Evolutionary conservation across 2,797 vertebrate species (phyloP).

Genomic region (Lacerta bilineata): DNA sequence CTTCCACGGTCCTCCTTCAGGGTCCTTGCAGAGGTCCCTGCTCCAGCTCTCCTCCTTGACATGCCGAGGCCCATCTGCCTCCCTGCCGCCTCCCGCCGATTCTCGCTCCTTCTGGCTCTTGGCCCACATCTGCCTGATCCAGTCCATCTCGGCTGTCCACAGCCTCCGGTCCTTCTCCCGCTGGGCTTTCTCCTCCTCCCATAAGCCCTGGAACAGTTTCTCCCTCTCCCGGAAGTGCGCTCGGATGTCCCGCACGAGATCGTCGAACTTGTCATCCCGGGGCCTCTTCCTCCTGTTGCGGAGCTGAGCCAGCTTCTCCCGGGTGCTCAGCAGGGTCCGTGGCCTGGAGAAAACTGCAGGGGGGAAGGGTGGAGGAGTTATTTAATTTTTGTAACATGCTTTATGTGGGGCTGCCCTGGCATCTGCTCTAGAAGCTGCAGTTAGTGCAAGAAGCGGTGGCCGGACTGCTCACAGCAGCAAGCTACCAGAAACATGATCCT

Average conservation of each 20-base stretch:
- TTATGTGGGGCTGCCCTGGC: no score
- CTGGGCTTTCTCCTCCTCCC: conserved; percentile 39
- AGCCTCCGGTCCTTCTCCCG: conserved; percentile 32
- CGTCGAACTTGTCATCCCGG: conserved; percentile 8
- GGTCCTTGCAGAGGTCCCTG: conserved; percentile 2
- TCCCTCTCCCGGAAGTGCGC: conserved; percentile 36
- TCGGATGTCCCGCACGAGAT: conserved; percentile 28
- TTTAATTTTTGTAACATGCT: background rate
- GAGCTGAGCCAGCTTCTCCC: conserved; percentile 29
- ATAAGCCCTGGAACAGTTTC: conserved; percentile 22
- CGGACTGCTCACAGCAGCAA: background rate
- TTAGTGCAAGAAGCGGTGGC: background rate
- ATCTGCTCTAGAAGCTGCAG: no score
- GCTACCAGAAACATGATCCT: no score
- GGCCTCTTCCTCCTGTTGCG: conserved; percentile 21
- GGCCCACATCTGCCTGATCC: conserved; percentile 29
- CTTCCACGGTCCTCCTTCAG: background rate
- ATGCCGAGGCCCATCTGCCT: background rate
- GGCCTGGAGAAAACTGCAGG: conserved; percentile 34
- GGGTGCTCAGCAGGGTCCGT: background rate
- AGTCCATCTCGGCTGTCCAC: conserved; percentile 23
- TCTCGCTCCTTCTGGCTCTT: conserved; percentile 32
- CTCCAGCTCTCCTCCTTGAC: conserved; percentile 26
- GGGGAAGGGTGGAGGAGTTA: background rate
- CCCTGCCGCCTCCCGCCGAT: background rate